These are phyloP conservation scores for Tupiocoris notatus DNA, from an alignment of 2,888 invertebrate species.

Conservation along the genomic window DNA sequence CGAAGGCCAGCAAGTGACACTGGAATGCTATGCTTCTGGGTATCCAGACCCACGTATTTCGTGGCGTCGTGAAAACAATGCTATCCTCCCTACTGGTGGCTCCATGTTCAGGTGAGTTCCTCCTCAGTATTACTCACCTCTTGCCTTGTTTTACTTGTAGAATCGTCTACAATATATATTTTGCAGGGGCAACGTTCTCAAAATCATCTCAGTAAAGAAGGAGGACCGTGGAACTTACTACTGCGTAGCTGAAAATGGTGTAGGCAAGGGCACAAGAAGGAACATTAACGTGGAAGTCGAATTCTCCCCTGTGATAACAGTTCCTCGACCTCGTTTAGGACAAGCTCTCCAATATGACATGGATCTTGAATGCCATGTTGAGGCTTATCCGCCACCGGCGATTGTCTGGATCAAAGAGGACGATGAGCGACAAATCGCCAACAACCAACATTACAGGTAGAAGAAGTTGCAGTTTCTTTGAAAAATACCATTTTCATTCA, in stretches of 20 bases:
- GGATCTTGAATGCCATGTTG: constrained; percentile 91
- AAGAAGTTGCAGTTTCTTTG: too few relatives aligned
- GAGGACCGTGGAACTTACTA: constrained; percentile 92
- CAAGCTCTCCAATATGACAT: constrained; percentile 90
- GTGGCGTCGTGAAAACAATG: constrained; percentile 91
- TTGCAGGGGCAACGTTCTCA: constrained; percentile 73
- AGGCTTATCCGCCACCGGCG: constrained; percentile 91
- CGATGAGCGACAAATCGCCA: constrained; percentile 72
- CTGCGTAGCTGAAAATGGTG: constrained; percentile 87
- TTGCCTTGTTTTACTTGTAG: too few relatives aligned
- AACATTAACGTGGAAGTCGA: constrained; percentile 90
- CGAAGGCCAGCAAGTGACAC: constrained; percentile 71
- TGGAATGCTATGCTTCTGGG: constrained; percentile 87
- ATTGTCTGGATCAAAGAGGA: constrained; percentile 89
- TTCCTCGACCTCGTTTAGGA: constrained; percentile 78
- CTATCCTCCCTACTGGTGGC: constrained; percentile 86
- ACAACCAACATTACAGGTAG: constrained; percentile 82
- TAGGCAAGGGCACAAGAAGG: constrained; percentile 77
- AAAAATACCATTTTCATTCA: too few relatives aligned
- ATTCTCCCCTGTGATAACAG: constrained; percentile 82
- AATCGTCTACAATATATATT: too few relatives aligned
- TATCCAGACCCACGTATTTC: constrained; percentile 81
- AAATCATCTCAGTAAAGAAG: constrained; percentile 74
- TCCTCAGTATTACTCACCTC: too few relatives aligned
- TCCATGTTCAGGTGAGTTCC: constrained; percentile 65